These are phyloP conservation scores for Sakesphorus luctuosus DNA, from an alignment of 2,113 vertebrate species.

Conservation along the genomic window DNA sequence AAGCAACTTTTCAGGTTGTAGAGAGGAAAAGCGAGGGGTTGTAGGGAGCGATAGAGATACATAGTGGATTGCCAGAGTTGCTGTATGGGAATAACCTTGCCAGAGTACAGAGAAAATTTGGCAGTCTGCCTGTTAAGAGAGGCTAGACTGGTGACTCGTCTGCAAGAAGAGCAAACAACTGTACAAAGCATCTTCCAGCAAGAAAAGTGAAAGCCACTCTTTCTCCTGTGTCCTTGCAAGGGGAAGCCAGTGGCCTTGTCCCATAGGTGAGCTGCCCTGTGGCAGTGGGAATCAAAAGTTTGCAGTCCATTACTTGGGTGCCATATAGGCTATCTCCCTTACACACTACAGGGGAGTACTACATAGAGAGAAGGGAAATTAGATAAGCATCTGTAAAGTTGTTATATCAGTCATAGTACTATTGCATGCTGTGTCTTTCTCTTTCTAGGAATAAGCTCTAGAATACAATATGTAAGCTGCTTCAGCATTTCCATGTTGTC, in stretches of 20 bases:
- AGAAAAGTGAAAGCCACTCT: not conserved
- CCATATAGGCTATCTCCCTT: not conserved
- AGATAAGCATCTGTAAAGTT: not conserved
- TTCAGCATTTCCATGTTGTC: not conserved
- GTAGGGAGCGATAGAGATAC: not conserved
- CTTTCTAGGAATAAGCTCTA: not conserved
- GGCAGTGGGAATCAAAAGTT: not conserved
- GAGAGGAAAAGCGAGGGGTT: not conserved
- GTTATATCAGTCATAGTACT: not conserved
- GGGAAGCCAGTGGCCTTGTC: not conserved
- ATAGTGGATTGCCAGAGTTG: not conserved
- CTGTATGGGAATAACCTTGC: conserved; percentile 8
- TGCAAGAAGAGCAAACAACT: not conserved
- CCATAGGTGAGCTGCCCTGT: not conserved
- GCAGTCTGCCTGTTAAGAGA: not conserved
- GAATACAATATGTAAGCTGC: not conserved
- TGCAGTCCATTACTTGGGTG: not conserved
- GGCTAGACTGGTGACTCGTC: conserved; percentile 13
- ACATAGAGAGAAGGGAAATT: not conserved
- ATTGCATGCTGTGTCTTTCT: not conserved
- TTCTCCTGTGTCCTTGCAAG: not conserved
- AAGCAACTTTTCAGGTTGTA: not conserved
- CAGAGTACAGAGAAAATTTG: not conserved
- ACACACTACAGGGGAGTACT: not conserved
- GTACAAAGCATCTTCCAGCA: not conserved